Percentiles rank a stretch among this genome's conserved stretches.
phyloP scores from a whole-genome alignment of 2,113 vertebrate genomes.

The Ardeotis arabs region DNA sequence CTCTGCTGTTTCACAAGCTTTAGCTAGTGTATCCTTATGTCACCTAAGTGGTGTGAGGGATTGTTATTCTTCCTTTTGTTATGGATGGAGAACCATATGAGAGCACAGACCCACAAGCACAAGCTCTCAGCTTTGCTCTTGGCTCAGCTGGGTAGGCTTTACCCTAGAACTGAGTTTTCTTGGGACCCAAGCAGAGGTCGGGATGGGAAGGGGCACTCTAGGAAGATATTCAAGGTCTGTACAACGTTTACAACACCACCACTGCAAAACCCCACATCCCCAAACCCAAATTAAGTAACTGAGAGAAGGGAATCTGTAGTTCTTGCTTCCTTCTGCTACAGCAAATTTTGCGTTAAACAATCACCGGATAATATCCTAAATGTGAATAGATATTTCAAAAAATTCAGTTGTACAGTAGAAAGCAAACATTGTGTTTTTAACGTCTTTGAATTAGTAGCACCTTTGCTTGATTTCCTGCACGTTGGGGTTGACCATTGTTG shows the following conservation, averaged over 20 bases:
- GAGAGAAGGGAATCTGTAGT: background rate
- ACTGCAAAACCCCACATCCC: background rate
- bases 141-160: background rate
- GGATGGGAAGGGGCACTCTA: background rate
- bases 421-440: background rate
- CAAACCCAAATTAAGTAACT: background rate
- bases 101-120: background rate
- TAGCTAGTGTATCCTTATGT: background rate
- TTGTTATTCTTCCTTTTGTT: background rate
- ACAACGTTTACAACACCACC: background rate
- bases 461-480: background rate
- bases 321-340: background rate
- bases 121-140: background rate
- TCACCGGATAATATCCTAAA: background rate
- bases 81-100: background rate
- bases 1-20: background rate
- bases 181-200: background rate
- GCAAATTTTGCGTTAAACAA: background rate
- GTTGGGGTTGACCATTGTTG: background rate
- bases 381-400: background rate
- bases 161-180: background rate
- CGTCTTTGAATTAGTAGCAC: background rate
- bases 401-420: background rate
- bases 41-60: background rate
- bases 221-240: background rate